Base-by-base conservation (phyloP, 1,140 invertebrate genomes). In the Plectrocnemia conspersa region DNA sequence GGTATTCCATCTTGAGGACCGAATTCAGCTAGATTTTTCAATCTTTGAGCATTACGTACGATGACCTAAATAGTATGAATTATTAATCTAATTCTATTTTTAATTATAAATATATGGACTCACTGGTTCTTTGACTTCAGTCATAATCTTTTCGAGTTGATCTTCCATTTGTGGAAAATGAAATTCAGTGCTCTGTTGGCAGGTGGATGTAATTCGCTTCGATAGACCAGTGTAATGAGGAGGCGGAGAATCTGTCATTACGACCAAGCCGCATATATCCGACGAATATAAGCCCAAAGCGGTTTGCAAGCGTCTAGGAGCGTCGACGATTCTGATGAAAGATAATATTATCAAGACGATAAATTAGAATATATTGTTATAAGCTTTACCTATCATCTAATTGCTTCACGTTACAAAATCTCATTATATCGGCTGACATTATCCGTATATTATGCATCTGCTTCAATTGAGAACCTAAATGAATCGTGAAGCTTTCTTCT, bases 361-460 rank as follows among this genome's bases (percentile, higher is more conserved):
- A 29, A 29, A 29, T 29, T 7, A 9, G 27, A 9, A 13, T 9
- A 9, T 29, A 29, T 9, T 29, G 7, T 29, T 29, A 38, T 15
- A 15, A 22, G 7, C 16, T 23, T 41, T 64, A 73, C 72, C 68
- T 63, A 68, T 79, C 75, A 61, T 82, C 79, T 29, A 73, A 75
- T 53, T 78, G 76, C 58, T 78, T 77, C 10, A 79, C 73, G 33
- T 81, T 77, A 69, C 93, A 95, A 56, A 97, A 80, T 65, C 96
- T 89, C 59, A 96, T 79, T 22, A 89, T 80, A 73, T 94, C 84
- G 9, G 85, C 85, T 57, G 89, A 88, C 5, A 97, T 74, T 48
- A 99, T 84, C 44, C 95, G 78, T 59, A 98, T 86, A 74, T 99
- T 99, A 72, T 99, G 94, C 79, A 94, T 98, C 66, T 97, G 93